Conservation (phyloP, 2,888 invertebrate genomes). For the Plutella xylostella region DNA sequence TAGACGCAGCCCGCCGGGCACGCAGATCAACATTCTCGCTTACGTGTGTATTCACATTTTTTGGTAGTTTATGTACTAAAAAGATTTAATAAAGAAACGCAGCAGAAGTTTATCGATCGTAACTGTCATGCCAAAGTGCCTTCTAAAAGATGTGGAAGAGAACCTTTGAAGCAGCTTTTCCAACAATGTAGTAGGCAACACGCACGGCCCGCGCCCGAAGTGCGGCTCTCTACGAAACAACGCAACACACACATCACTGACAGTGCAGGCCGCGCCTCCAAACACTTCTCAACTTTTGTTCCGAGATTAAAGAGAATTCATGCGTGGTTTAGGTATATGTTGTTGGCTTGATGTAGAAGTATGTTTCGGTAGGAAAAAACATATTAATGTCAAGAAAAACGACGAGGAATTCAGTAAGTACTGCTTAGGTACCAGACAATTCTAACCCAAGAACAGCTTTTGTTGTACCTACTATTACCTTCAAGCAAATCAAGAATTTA, state of each 20-base stretch:
- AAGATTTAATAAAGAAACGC: constrained; percentile 65
- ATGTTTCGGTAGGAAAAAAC: background rate
- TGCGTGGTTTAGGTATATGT: background rate
- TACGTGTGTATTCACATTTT: constrained; percentile 18
- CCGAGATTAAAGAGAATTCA: constrained; percentile 2
- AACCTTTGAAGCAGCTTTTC: constrained; percentile 70
- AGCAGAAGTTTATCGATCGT: constrained; percentile 67
- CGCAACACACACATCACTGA: constrained; percentile 45
- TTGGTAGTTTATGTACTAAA: constrained; percentile 36
- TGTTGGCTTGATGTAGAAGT: background rate
- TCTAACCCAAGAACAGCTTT: too few relatives aligned
- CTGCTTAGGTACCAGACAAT: too few relatives aligned
- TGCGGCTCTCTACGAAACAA: constrained; percentile 68
- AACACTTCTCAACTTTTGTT: background rate
- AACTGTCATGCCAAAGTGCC: constrained; percentile 70
- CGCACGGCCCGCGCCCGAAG: constrained; percentile 62
- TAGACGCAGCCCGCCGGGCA: constrained; percentile 57
- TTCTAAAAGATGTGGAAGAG: constrained; percentile 66
- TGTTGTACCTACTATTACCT: too few relatives aligned
- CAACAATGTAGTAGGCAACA: constrained; percentile 69
- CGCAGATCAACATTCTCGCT: constrained; percentile 42
- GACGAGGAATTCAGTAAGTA: background rate
- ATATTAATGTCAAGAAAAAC: background rate
- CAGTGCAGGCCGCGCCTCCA: too few relatives aligned
- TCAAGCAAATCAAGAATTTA: too few relatives aligned